Evolutionary conservation across 2,113 vertebrate species (phyloP), one percentile per base, ranked within the genome.

Genomic region (Ameiurus melas): DNA sequence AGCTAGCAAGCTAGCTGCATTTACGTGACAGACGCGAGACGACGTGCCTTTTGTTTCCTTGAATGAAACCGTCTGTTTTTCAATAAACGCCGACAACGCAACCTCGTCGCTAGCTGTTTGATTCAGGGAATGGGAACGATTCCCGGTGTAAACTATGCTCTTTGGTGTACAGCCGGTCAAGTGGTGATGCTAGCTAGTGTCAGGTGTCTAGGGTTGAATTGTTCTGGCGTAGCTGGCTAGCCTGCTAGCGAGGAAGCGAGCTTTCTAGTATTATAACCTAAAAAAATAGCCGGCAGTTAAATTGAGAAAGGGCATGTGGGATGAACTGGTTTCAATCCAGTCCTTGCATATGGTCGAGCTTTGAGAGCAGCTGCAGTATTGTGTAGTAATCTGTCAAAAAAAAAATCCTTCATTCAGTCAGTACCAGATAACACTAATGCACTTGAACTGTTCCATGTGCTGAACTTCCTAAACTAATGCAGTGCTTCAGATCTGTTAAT

Each of bases 201-300:
- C 87, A 88, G 87, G 87, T 88, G 87, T 85, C 83, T 36, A 36
- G 36, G 83, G 16, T 80, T 79, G 43, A 85, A 85, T 85, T 88
- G 83, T 85, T 79, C 78, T 83, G 66, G 8, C 64, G 17, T 87
- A 70, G 62, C 78, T 53, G 58, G 53, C 68, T 83, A 80, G 81
- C 66, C 7, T 22, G 77, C 9, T 84, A 53, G 81, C 82, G 60
- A 33, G 19, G 33, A 14, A 66, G 57, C 36, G 85, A 84, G 71
- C 17, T 75, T 25, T 39, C 20, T 17, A 60, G 62, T 36, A 43
- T 43, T 51, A 22, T 53, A n/a, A 77, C 14, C 39, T 55, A 51
- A 22, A 2, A 60, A 60, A 58, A 57, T 1, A 58, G 17, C 53
- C 10, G 79, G 19, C 33, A 43, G 33, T 83, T 39, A 9, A 33